Evolutionary conservation across 2,797 vertebrate species (phyloP), one percentile per base, ranked within the genome.

Genomic region (Corythornis leucogaster): DNA sequence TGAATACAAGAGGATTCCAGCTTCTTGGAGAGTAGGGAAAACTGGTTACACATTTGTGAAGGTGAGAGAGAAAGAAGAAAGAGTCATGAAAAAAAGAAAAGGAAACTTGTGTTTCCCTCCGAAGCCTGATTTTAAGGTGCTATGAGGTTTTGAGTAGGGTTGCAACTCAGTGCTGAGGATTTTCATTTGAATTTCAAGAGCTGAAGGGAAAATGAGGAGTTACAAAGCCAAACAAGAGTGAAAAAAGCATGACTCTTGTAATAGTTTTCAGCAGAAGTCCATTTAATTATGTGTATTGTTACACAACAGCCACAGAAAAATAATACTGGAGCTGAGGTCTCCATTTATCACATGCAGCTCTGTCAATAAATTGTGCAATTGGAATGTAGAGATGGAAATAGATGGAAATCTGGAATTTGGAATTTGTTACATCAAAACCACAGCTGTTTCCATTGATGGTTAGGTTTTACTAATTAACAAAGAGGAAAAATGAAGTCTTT

Each of bases 181-280:
- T 77, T 89, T 50, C 73, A 75, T 30, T 54, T 89, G 50, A 40
- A 35, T 92, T 90, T 75, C 69, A 87, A 59, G 87, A 75, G 31
- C 46, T 26, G 7, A 45, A 54, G 77, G 35, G 45, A 82, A 54
- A 86, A 77, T 3, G 18, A 77, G 15, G 25, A 84, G 61, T 85
- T 81, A 61, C 9, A 10, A 28, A 71, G 80, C 22, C 35, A 80
- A 45, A 79, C 53, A 43, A 84, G 30, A 76, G 57, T 28, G 40
- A 48, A 28, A 38, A 35, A 64, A 61, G 16, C 5, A 8, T 84
- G 58, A 71, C 48, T 85, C 28, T 69, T 55, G 18, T 76, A 69
- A 48, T 24, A n/a, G 24, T 63, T 78, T 63, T 78, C 45, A 33
- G 3, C 30, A 54, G 16, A 64, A 80, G 21, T 31, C 33, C 33